Evolutionary conservation across 2,888 invertebrate species (phyloP).

Genomic region (Oscheius sp.): DNA sequence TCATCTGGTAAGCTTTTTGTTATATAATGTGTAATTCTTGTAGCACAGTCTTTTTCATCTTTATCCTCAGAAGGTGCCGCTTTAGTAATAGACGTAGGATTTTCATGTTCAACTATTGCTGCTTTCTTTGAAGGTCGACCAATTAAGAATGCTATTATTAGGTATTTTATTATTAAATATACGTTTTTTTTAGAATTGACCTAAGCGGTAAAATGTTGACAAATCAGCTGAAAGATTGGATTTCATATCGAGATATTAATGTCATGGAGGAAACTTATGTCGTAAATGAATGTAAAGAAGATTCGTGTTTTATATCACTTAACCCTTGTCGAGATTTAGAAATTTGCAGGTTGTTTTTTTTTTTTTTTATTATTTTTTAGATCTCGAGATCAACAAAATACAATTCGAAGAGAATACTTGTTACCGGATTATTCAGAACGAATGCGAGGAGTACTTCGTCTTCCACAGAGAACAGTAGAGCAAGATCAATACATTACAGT

Average conservation of each 20-base stretch:
- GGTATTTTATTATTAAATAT: slow-evolving; percentile 33
- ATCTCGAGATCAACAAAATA: slow-evolving; percentile 73
- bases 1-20: slow-evolving; percentile 51
- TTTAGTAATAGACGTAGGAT: slow-evolving; percentile 90
- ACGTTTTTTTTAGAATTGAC: slow-evolving; percentile 80
- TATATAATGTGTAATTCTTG: neutral
- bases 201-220: slow-evolving; percentile 95
- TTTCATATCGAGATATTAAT: slow-evolving; percentile 87
- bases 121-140: slow-evolving; percentile 82
- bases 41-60: slow-evolving; percentile 10
- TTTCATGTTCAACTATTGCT: slow-evolving; percentile 91
- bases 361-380: slow-evolving; percentile 49
- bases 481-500: slow-evolving; percentile 78
- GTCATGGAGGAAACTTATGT: slow-evolving; percentile 77
- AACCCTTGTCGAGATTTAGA: slow-evolving; percentile 85
- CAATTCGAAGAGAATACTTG: slow-evolving; percentile 87
- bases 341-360: slow-evolving; percentile 51
- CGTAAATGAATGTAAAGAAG: slow-evolving; percentile 90
- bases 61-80: slow-evolving; percentile 66
- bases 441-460: slow-evolving; percentile 41
- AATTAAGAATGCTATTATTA: slow-evolving; percentile 58
- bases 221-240: slow-evolving; percentile 94
- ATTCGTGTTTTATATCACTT: slow-evolving; percentile 89
- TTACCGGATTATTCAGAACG: slow-evolving; percentile 87
- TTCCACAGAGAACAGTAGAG: slow-evolving; percentile 6